A percentile compares a stretch with the other conserved stretches of the same genome.
phyloP scores from a whole-genome alignment of 2,113 vertebrate species.

The Ceyx melanurus region DNA sequence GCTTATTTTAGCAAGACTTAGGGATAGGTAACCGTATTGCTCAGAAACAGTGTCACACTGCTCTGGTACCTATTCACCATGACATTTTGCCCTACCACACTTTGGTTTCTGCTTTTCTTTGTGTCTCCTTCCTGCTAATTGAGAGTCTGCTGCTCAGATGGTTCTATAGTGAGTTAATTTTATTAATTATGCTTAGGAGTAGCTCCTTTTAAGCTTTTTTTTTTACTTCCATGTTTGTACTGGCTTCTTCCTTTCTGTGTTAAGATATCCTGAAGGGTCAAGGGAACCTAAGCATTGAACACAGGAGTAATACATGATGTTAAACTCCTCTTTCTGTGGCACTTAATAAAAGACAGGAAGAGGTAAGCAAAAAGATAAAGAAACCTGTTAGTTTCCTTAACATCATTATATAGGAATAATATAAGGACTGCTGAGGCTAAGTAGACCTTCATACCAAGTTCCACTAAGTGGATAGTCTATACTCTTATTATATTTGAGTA shows the following conservation, averaged over 20 bases:
- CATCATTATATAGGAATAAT: not conserved
- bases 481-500: not conserved
- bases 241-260: not conserved
- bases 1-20: not conserved
- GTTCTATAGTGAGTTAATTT: not conserved
- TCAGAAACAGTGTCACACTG: not conserved
- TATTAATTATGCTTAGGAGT: not conserved
- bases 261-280: not conserved
- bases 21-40: not conserved
- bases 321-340: not conserved
- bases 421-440: not conserved
- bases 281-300: not conserved
- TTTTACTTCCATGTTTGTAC: not conserved
- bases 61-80: not conserved
- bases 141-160: not conserved
- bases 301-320: not conserved
- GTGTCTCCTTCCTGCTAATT: not conserved
- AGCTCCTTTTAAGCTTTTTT: not conserved
- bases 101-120: not conserved
- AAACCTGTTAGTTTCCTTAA: not conserved
- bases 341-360: not conserved
- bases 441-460: not conserved
- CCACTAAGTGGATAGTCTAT: not conserved
- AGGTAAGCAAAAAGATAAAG: not conserved
- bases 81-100: not conserved